phyloP scores from a whole-genome alignment of 1,140 invertebrate genomes.

The Acyrthosiphon pisum region DNA sequence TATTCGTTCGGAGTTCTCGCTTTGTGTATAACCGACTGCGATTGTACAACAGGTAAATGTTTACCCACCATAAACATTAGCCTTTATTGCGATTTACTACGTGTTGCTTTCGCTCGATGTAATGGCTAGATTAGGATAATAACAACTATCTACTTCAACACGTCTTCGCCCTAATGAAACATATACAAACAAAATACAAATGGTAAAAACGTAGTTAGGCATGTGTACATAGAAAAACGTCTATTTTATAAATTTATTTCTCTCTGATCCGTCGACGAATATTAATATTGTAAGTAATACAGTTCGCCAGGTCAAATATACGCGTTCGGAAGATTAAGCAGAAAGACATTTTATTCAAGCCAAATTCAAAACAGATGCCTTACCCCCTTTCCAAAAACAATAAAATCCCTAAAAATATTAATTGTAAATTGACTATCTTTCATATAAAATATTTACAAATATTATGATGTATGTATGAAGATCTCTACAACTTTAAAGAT shows the following conservation, averaged over 20 bases:
- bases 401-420: no score
- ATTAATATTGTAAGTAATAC: neutral
- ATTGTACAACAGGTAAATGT: constrained; percentile 7
- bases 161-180: neutral
- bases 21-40: neutral
- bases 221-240: neutral
- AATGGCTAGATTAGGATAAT: neutral
- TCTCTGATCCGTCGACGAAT: neutral
- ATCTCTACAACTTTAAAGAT: no score
- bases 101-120: neutral
- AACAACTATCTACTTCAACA: neutral
- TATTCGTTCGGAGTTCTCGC: neutral
- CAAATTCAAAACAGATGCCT: no score
- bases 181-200: neutral
- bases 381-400: no score
- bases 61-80: neutral
- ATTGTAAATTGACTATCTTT: neutral
- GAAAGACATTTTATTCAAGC: no score
- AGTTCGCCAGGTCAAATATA: neutral
- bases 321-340: neutral
- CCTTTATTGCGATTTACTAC: neutral
- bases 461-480: neutral
- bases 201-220: neutral
- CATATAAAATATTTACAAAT: neutral
- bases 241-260: neutral